These are phyloP conservation scores for Rattus norvegicus DNA, from an alignment of 2,113 vertebrate genomes.

Conservation along the genomic window DNA sequence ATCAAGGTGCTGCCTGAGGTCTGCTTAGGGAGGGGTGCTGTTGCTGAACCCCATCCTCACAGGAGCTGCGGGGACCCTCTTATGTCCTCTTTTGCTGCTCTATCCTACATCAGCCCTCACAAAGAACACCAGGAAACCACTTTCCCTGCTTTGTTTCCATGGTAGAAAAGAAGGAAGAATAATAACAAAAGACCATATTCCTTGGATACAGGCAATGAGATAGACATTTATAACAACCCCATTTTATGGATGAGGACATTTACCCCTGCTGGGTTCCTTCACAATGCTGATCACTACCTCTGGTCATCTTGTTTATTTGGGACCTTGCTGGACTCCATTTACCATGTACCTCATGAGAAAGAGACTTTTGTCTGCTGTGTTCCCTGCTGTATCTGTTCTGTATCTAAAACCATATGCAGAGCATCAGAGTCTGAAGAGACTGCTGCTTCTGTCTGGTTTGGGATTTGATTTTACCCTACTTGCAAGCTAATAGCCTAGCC, in stretches of 20 bases:
- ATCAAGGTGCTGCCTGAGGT: not conserved
- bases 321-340: not conserved
- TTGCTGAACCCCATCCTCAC: not conserved
- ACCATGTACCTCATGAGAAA: not conserved
- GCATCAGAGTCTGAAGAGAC: slow-evolving; percentile 3
- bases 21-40: slow-evolving; percentile 1
- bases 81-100: not conserved
- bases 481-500: not conserved
- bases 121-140: not conserved
- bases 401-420: not conserved
- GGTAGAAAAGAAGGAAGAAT: slow-evolving; percentile 25
- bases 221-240: not conserved
- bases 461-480: slow-evolving; percentile 44
- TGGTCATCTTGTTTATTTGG: slow-evolving; percentile 12
- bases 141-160: slow-evolving; percentile 12
- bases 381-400: not conserved
- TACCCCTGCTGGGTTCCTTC: slow-evolving; percentile 11
- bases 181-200: slow-evolving; percentile 40
- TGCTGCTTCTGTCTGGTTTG: not conserved
- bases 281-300: not conserved
- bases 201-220: not conserved
- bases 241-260: slow-evolving; percentile 49
- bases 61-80: not conserved
- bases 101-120: not conserved
- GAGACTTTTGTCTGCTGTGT: slow-evolving; percentile 4